A percentile compares a stretch with the other conserved stretches of the same genome.
Evolutionary conservation across 2,797 vertebrate species (phyloP).

Genomic region (Thunnus albacares): DNA sequence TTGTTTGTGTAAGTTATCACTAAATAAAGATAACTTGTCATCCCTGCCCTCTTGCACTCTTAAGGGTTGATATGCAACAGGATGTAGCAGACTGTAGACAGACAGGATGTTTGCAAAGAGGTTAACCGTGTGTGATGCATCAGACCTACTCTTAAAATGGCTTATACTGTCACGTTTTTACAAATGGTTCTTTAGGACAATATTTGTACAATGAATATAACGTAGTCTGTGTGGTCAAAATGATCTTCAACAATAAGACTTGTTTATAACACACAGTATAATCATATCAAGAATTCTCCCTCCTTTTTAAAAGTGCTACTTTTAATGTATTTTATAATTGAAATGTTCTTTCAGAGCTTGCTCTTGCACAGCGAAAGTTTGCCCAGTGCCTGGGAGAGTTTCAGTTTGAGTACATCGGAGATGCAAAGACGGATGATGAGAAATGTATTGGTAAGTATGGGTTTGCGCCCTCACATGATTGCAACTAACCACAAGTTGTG

Average conservation of each 20-base stretch:
- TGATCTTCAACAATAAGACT: neutral
- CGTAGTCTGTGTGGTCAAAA: neutral
- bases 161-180: neutral
- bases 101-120: conserved; percentile 80
- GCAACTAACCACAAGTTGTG: conserved; percentile 49
- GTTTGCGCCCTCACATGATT: conserved; percentile 5
- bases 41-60: conserved; percentile 7
- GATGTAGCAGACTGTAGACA: conserved; percentile 53
- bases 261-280: neutral
- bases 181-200: neutral
- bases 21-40: conserved; percentile 1
- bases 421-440: conserved; percentile 98
- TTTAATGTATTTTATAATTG: conserved; percentile 7
- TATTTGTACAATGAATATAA: neutral
- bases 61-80: conserved; percentile 47
- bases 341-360: conserved; percentile 88
- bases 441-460: conserved; percentile 92
- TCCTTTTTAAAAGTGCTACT: neutral
- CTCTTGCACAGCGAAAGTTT: conserved; percentile 95
- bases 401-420: conserved; percentile 97
- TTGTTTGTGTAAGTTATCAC: neutral
- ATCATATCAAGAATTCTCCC: neutral
- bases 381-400: conserved; percentile 96
- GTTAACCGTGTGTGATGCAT: conserved; percentile 19
- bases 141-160: conserved; percentile 15